Base-by-base conservation (phyloP, 2,113 vertebrate genomes). In the Holacanthus passer region DNA sequence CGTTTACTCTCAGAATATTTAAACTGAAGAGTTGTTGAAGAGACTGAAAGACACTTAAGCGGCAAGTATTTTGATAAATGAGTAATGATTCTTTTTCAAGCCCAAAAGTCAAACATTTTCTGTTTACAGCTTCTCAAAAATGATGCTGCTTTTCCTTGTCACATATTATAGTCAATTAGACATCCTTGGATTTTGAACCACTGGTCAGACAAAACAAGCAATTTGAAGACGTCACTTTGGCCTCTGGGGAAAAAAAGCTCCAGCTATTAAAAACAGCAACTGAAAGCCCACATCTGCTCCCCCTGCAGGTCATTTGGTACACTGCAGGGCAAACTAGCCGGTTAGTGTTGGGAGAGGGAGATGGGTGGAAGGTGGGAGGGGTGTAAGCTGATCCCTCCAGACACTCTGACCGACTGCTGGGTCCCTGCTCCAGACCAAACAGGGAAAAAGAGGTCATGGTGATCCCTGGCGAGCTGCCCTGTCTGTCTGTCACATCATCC, bases 371-470 rank as follows among this genome's bases (percentile, higher is more conserved):
- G 39, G 31, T 14, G 78, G 73, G 62, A 64, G 85, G 81, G 81
- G 60, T 87, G 93, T 88, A 94, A 95, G 64, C 77, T 47, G 89
- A 95, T 88, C 85, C 67, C 71, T 87, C 81, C 91, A 93, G 92
- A 94, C 93, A 82, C 77, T 75, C 69, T 88, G 91, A 93, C 83
- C 67, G 45, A 86, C 78, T 86, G 88, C 73, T 86, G 84, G 62
- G 87, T 89, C 73, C 20, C 69, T 65, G 71, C 81, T 76, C 91
- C 90, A 94, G 94, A 94, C 91, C 86, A 93, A 92, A 94, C 92
- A 92, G 86, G 83, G 92, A 80, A 88, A 89, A 89, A 84, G 82
- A 90, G 91, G 90, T 93, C 91, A 92, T 43, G 58, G 31, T 79
- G 81, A 86, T 89, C 85, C 77, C 81, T 88, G 83, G 73, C 45